Percentiles rank a stretch among this genome's conserved stretches.
Evolutionary conservation across 2,888 invertebrate genomes (phyloP).

Genomic region (Rhorus exstirpatorius): DNA sequence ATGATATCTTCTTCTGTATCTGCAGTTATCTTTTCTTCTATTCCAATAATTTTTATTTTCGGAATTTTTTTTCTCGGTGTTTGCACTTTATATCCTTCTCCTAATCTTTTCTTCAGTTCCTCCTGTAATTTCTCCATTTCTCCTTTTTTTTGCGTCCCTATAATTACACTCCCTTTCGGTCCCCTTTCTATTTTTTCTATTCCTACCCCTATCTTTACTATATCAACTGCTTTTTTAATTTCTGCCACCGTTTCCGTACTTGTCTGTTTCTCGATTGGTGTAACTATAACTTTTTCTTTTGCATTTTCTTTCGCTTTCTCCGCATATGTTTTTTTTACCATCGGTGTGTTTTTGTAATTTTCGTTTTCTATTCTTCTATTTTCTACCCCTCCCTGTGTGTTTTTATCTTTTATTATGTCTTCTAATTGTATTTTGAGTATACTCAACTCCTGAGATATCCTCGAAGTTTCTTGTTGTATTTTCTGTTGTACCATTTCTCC

Average conservation of each 20-base stretch:
- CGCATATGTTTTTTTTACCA: slow-evolving; percentile 21
- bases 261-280: slow-evolving; percentile 25
- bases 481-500: background rate
- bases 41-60: slow-evolving; percentile 18
- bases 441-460: background rate
- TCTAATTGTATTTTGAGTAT: background rate
- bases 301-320: slow-evolving; percentile 18
- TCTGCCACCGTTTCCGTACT: slow-evolving; percentile 44
- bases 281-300: slow-evolving; percentile 52
- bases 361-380: background rate
- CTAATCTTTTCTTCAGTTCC: slow-evolving; percentile 44
- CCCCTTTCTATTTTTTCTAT: slow-evolving; percentile 41
- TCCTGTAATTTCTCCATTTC: slow-evolving; percentile 33
- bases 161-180: slow-evolving; percentile 44
- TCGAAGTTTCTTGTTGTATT: background rate
- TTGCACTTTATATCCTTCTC: slow-evolving; percentile 43
- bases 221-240: slow-evolving; percentile 56
- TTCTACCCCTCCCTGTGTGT: background rate
- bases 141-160: slow-evolving; percentile 43
- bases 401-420: background rate
- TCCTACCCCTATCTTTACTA: slow-evolving; percentile 33
- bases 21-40: background rate
- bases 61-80: slow-evolving; percentile 32
- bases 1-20: slow-evolving; percentile 11
- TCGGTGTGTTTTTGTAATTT: background rate